Conservation (phyloP, 2,888 invertebrate species). For the Erannis defoliaria region DNA sequence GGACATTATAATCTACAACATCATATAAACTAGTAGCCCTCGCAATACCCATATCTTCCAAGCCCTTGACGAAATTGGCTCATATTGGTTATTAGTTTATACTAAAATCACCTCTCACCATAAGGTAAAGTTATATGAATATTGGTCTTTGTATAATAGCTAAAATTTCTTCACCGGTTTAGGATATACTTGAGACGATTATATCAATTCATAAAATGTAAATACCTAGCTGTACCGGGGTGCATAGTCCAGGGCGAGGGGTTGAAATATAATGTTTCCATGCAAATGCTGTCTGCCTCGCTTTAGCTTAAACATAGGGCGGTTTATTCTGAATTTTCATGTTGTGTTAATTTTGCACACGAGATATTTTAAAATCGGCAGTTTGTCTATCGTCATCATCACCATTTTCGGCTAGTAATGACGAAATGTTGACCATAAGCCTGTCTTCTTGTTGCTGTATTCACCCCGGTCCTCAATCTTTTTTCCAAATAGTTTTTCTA, state of each 20-base stretch:
- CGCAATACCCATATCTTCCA: too few relatives aligned
- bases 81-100: background rate
- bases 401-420: too few relatives aligned
- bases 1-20: too few relatives aligned
- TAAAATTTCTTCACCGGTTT: background rate
- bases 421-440: too few relatives aligned
- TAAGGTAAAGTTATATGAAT: too few relatives aligned
- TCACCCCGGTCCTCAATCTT: too few relatives aligned
- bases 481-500: too few relatives aligned
- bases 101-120: background rate
- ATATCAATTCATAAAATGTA: conserved; percentile 20
- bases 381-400: too few relatives aligned
- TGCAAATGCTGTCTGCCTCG: conserved; percentile 22
- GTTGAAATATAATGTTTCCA: conserved; percentile 27
- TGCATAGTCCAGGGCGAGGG: conserved; percentile 11
- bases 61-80: background rate
- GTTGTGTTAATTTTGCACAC: background rate
- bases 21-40: background rate
- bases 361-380: background rate
- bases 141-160: too few relatives aligned
- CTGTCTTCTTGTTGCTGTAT: too few relatives aligned
- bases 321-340: conserved; percentile 3
- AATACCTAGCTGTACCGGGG: background rate
- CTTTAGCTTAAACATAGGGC: conserved; percentile 6
- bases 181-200: conserved; percentile 11